Evolutionary conservation across 2,797 vertebrate species (phyloP), one percentile per base, ranked within the genome.

Genomic region (Muscicapa striata): DNA sequence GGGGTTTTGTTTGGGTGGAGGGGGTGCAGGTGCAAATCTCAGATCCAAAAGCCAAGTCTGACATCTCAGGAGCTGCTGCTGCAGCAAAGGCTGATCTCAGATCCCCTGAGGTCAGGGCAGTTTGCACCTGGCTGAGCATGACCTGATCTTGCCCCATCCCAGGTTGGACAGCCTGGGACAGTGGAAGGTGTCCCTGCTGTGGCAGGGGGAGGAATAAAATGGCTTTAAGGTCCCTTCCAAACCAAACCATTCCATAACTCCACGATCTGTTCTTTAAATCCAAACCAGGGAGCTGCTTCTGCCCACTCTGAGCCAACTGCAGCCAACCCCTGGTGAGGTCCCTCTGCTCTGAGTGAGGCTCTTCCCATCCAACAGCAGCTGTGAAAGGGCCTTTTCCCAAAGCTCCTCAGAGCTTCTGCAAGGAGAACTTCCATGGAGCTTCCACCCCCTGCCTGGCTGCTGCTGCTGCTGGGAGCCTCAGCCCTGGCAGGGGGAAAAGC

Each of bases 61-160:
- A 6, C 6, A 2, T 9, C 20, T 52, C 58, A 24, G 85, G 46
- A 17, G 12, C 14, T 0, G 3, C 3, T 45, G 55, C 34, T 58
- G 70, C 49, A 52, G 51, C 30, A 40, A 27, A 61, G 54, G 52
- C n/a, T 58, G n/a, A 8, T 51, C 34, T 29, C 51, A 48, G 67
- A n/a, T 11, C 9, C 26, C 5, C 20, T 1, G 0, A 3, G 59
- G 43, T 36, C 8, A 2, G 17, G 5, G 3, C 26, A 15, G 43
- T 8, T 36, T 51, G 52, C 43, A 10, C 12, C 9, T 30, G 57
- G 14, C 21, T 16, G 41, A 46, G 64, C 12, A 4, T 1, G 5
- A 10, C 34, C 14, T 3, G 54, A 3, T 11, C 69, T 8, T 29
- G 41, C 13, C 13, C 36, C 48, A 6, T 5, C 34, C 34, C 62